Base-by-base conservation (phyloP, 2,888 invertebrate species). In the Ectemnius continuus region DNA sequence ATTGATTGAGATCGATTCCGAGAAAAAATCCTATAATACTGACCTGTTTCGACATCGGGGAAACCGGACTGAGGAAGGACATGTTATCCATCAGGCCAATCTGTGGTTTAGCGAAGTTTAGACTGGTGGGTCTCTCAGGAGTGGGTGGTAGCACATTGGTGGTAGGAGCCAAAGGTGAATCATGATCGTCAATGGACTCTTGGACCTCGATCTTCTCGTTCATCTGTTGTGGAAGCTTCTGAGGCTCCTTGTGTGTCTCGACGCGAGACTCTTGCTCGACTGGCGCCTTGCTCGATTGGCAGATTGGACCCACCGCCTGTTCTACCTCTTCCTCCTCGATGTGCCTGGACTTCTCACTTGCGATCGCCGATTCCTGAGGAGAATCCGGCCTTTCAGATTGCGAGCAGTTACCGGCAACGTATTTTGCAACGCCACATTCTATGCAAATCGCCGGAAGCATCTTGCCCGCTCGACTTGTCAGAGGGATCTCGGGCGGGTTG, bases 371-470 rank as follows among this genome's bases (percentile, higher is more conserved):
- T 57, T 68, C 57, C 62, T 68, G 61, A 13, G 52, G 16, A 52
- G 52, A 52, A 36, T 36, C 36, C 36, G 36, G 36, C 5, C 36
- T 36, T 36, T 36, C 16, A 52, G 80, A 80, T 76, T 75, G 81
- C 79, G 73, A 84, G 84, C 80, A 86, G 85, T 86, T 87, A 86
- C 88, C 16, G 52, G 16, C 4, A 75, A 80, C 81, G 78, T 85
- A 86, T 88, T 87, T 89, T 82, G 88, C 87, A 88, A 89, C 86
- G 86, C 86, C 78, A 86, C 88, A 89, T 88, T 89, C 88, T 88
- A 89, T 88, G 88, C 85, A 87, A 88, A 89, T 88, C 66, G 75
- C 66, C 63, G 66, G 23, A 63, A 52, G 16, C 48, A 62, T 67
- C 65, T 71, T 67, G 75, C 70, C 67, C 47, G n/a, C 16, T 52